Evolutionary conservation across 2,888 invertebrate species (phyloP).

Genomic region (Prenolepis imparis): DNA sequence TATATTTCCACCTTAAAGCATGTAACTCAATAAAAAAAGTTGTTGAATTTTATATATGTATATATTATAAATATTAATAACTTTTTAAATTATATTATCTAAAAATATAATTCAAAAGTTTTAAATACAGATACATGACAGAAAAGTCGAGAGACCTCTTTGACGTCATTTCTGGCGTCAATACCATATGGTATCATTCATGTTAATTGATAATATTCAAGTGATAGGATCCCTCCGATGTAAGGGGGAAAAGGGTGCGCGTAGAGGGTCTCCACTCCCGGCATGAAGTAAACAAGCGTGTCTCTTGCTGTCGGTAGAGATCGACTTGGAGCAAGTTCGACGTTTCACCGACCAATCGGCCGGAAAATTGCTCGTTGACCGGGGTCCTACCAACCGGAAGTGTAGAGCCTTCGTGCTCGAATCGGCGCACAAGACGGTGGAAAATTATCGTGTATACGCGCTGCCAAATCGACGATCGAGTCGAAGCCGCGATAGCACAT

Average conservation of each 20-base stretch:
- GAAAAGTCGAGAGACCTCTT: background rate
- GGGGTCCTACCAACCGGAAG: constrained; percentile 69
- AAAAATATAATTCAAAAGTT: background rate
- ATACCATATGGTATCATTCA: background rate
- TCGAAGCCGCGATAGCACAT: constrained; percentile 35
- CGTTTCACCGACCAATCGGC: constrained; percentile 73
- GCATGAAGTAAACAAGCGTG: constrained; percentile 72
- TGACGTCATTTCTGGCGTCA: background rate
- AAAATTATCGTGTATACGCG: constrained; percentile 67
- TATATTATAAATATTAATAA: background rate
- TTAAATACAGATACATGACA: background rate
- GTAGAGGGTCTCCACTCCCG: constrained; percentile 15
- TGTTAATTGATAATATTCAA: constrained; percentile 26
- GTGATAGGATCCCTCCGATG: background rate
- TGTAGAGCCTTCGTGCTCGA: constrained; percentile 56
- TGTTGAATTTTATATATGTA: background rate
- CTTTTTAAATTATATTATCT: background rate
- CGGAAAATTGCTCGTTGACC: constrained; percentile 77
- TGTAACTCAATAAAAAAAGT: background rate
- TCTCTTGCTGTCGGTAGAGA: constrained; percentile 71
- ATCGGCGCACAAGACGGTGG: constrained; percentile 62
- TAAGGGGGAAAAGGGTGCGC: constrained; percentile 57
- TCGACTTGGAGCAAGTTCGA: constrained; percentile 73
- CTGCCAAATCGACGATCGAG: constrained; percentile 59
- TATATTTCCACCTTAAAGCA: background rate